A percentile compares a stretch with the other conserved stretches of the same genome.
These are phyloP conservation scores for Morpho helenor DNA, from an alignment of 2,888 invertebrate genomes.

Conservation along the genomic window DNA sequence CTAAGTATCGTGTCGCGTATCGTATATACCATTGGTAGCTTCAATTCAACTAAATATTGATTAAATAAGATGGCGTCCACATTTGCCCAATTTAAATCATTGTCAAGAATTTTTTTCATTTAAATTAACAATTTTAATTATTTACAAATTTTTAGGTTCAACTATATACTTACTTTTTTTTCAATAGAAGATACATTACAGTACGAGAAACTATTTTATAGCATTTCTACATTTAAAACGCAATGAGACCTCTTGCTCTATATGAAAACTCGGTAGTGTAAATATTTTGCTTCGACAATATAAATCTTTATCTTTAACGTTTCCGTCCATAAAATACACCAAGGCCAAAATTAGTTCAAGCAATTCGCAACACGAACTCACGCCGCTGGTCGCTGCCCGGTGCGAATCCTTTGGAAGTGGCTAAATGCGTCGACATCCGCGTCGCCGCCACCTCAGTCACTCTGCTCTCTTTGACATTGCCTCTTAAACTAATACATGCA, in stretches of 20 bases:
- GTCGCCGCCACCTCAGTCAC: constrained; percentile 44
- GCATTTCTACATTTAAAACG: too few relatives aligned
- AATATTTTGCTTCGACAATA: constrained; percentile 4
- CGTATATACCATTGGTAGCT: too few relatives aligned
- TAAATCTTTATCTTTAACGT: constrained; percentile 21
- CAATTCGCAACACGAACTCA: constrained; percentile 49
- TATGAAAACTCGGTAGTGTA: not conserved
- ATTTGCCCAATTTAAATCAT: too few relatives aligned
- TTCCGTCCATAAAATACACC: constrained; percentile 35
- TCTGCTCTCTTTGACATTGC: constrained; percentile 26
- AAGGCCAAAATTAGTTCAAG: constrained; percentile 52
- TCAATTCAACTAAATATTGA: too few relatives aligned
- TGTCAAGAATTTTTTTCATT: too few relatives aligned
- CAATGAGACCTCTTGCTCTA: not conserved
- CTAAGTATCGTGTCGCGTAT: too few relatives aligned
- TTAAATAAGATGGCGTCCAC: too few relatives aligned
- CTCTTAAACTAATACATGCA: constrained; percentile 22
- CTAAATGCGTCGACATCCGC: constrained; percentile 64
- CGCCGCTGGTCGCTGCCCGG: constrained; percentile 21
- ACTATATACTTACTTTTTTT: too few relatives aligned
- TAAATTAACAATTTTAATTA: too few relatives aligned
- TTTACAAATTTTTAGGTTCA: too few relatives aligned
- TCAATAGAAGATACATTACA: too few relatives aligned
- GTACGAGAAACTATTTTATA: too few relatives aligned
- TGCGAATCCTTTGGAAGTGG: constrained; percentile 36